Evolutionary conservation across 2,888 invertebrate genomes (phyloP).

Genomic region (Sinotaia quadrata): DNA sequence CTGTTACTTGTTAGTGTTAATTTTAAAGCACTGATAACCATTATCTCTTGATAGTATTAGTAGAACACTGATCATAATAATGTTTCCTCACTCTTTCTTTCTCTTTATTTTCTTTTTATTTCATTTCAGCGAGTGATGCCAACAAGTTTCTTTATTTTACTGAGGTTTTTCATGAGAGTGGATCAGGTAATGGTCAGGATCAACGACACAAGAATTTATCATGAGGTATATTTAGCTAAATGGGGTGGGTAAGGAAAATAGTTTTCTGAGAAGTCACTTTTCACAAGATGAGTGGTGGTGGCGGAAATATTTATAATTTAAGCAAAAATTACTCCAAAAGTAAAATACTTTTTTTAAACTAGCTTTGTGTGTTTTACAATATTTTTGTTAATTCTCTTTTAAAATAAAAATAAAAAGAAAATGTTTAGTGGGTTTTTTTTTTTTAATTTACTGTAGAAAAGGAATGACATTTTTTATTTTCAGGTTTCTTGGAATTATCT

Average conservation of each 20-base stretch:
- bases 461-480: slow-evolving; percentile 24
- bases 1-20: not conserved
- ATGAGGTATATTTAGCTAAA: slow-evolving; percentile 67
- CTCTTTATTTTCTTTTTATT: slow-evolving; percentile 16
- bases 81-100: not conserved
- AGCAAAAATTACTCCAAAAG: too few species aligned
- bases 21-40: not conserved
- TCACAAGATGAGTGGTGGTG: too few species aligned
- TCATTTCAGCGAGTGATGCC: slow-evolving; percentile 93
- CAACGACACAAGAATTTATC: slow-evolving; percentile 81
- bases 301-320: too few species aligned
- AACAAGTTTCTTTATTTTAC: slow-evolving; percentile 88
- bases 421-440: too few species aligned
- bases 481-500: slow-evolving; percentile 81
- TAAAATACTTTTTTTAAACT: too few species aligned
- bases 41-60: not conserved
- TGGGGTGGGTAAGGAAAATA: too few species aligned
- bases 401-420: too few species aligned
- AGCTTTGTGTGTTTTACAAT: too few species aligned
- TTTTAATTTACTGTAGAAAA: too few species aligned
- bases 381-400: too few species aligned
- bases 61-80: too few species aligned
- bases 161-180: slow-evolving; percentile 93
- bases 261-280: too few species aligned
- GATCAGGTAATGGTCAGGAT: slow-evolving; percentile 92